These are phyloP conservation scores for Forbesichthys agassizii DNA, from an alignment of 2,113 vertebrate genomes.

Conservation along the genomic window DNA sequence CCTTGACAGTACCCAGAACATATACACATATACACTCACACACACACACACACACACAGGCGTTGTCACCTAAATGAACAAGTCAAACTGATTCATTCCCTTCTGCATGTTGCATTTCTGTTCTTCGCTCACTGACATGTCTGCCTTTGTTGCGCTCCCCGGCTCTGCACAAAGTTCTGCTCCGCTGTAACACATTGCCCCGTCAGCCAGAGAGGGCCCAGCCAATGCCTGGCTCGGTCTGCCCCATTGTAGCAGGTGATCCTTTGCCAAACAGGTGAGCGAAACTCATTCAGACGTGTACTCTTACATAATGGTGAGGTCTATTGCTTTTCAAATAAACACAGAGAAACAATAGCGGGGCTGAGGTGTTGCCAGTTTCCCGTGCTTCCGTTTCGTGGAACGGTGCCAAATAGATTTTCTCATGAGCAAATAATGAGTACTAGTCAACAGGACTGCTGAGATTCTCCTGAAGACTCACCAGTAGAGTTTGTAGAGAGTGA, in stretches of 20 bases:
- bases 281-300: conserved; percentile 50
- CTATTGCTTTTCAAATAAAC: conserved; percentile 39
- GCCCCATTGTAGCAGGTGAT: conserved; percentile 59
- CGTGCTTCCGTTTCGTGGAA: conserved; percentile 17
- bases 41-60: background rate
- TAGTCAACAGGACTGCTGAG: background rate
- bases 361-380: conserved; percentile 33
- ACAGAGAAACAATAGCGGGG: conserved; percentile 26
- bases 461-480: background rate
- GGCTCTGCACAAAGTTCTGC: conserved; percentile 37
- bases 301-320: conserved; percentile 10
- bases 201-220: conserved; percentile 44
- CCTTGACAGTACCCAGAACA: background rate
- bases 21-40: background rate
- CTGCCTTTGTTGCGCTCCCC: conserved; percentile 43
- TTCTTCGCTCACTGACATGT: conserved; percentile 64
- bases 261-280: conserved; percentile 61
- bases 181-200: conserved; percentile 47
- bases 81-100: conserved; percentile 63
- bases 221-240: conserved; percentile 62
- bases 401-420: conserved; percentile 20
- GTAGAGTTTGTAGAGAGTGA: conserved; percentile 21
- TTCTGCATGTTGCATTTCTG: conserved; percentile 48
- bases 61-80: conserved; percentile 45
- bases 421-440: conserved; percentile 26